Conservation (phyloP, 1,140 invertebrate species). For the Phthorimaea operculella region DNA sequence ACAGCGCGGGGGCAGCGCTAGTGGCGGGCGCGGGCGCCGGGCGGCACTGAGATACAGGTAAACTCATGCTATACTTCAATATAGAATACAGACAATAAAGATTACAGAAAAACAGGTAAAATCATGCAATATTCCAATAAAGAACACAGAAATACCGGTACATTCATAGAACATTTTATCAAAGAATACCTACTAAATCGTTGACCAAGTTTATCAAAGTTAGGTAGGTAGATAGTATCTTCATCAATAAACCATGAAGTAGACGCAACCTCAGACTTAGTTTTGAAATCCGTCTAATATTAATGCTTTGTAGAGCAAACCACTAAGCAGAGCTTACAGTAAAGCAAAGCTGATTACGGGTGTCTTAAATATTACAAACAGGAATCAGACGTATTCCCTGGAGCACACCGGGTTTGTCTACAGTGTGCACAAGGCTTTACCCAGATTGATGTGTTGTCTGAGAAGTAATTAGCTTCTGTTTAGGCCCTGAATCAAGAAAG, state of each 20-base stretch:
- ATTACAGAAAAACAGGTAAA: conserved; percentile 61
- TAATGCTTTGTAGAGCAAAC: conserved; percentile 4
- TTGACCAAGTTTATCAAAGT: too few relatives aligned
- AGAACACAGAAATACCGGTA: too few relatives aligned
- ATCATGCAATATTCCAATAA: not conserved
- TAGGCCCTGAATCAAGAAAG: too few relatives aligned
- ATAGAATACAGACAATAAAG: too few relatives aligned
- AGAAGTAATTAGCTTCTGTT: too few relatives aligned
- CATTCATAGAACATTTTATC: too few relatives aligned
- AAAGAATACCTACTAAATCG: too few relatives aligned
- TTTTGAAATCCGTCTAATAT: not conserved
- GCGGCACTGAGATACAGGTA: conserved; percentile 62
- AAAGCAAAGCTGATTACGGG: conserved; percentile 38
- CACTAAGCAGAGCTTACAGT: conserved; percentile 11
- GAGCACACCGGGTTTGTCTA: conserved; percentile 6
- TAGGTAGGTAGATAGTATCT: too few relatives aligned
- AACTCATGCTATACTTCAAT: too few relatives aligned
- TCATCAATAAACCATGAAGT: too few relatives aligned
- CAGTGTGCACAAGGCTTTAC: conserved; percentile 26
- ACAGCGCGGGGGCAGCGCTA: conserved; percentile 54
- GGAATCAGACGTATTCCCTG: conserved; percentile 26
- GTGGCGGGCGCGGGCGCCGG: conserved; percentile 62
- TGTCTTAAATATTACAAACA: conserved; percentile 43
- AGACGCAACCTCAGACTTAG: not conserved
- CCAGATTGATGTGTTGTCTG: not conserved